These are phyloP conservation scores for Trematomus bernacchii DNA, from an alignment of 2,797 vertebrate genomes.

Conservation along the genomic window DNA sequence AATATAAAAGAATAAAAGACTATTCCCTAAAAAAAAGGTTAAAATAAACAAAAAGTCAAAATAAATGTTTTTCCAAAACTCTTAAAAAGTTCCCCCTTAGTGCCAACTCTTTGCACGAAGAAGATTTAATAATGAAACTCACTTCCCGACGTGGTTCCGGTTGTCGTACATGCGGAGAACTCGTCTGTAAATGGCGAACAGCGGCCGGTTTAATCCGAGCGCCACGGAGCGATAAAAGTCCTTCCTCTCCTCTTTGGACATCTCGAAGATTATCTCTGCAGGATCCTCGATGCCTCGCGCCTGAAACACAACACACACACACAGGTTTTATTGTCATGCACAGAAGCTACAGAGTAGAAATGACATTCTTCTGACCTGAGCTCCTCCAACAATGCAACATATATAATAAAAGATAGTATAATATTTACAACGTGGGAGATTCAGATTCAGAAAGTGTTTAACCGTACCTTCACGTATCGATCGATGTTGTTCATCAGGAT, in stretches of 20 bases:
- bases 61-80: no score
- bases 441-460: background rate
- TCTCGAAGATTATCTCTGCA: slow-evolving; percentile 99
- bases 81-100: no score
- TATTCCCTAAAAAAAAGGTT: no score
- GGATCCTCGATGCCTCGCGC: slow-evolving; percentile 96
- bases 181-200: slow-evolving; percentile 98
- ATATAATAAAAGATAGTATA: no score
- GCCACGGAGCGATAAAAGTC: slow-evolving; percentile 99
- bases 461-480: slow-evolving; percentile 92
- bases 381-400: no score
- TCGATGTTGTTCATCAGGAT: slow-evolving; percentile 98
- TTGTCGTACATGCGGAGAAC: slow-evolving; percentile 99
- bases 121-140: slow-evolving; percentile 68
- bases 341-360: background rate
- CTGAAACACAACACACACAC: slow-evolving; percentile 70
- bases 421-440: background rate
- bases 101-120: no score
- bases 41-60: no score
- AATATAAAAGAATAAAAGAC: no score
- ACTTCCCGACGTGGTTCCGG: slow-evolving; percentile 99
- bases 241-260: slow-evolving; percentile 99
- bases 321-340: background rate
- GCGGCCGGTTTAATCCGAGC: slow-evolving; percentile 94
- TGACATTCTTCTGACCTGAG: no score